Conservation (phyloP, 2,888 invertebrate species). For the Sinelater perroti region DNA sequence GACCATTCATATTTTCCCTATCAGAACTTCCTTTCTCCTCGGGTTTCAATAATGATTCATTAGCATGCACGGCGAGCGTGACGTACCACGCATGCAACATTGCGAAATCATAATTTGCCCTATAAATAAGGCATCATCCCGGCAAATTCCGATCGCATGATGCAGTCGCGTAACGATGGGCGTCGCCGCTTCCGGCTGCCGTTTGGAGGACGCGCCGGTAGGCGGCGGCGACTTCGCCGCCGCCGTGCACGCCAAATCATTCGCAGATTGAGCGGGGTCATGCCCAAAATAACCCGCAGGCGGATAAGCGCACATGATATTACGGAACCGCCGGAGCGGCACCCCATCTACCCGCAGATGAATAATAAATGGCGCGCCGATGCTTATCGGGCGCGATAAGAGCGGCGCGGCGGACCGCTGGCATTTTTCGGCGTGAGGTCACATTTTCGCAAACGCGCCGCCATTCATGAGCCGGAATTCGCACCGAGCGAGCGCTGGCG, state of each 20-base stretch:
- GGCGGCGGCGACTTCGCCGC: not conserved
- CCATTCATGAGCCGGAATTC: not conserved
- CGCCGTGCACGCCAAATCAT: slow-evolving; percentile 6
- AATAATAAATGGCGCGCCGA: slow-evolving; percentile 2
- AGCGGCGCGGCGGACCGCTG: no score
- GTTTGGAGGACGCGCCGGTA: slow-evolving; percentile 2
- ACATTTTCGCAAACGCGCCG: not conserved
- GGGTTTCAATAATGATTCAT: no score
- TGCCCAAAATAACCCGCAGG: not conserved
- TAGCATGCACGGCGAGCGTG: no score
- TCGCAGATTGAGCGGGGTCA: slow-evolving; percentile 3
- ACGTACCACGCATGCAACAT: no score
- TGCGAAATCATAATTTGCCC: not conserved
- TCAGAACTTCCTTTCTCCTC: no score
- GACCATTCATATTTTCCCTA: no score
- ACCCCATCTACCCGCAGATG: not conserved
- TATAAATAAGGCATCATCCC: slow-evolving; percentile 7
- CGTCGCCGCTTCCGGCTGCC: slow-evolving; percentile 7
- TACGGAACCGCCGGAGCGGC: not conserved
- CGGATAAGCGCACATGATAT: not conserved
- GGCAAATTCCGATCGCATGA: slow-evolving; percentile 18
- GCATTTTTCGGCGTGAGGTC: no score
- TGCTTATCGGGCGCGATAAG: no score
- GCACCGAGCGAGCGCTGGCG: slow-evolving; percentile 12
- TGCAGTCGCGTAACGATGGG: slow-evolving; percentile 11